phyloP scores from a whole-genome alignment of 2,797 vertebrate species.

The Scomberomorus guttatus region DNA sequence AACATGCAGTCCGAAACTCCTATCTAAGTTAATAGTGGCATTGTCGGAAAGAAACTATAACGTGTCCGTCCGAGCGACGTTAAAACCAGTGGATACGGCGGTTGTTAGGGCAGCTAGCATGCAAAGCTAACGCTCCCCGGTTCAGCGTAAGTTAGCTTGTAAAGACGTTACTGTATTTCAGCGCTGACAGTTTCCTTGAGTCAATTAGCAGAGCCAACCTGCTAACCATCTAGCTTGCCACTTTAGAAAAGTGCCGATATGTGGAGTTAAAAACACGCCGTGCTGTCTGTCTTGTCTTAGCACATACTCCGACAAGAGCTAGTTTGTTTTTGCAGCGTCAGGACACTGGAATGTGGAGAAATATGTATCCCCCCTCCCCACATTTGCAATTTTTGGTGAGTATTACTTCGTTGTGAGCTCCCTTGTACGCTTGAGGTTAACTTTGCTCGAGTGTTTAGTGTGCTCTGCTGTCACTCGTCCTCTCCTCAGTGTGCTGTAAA shows the following conservation, averaged over 20 bases:
- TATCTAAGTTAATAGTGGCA: constrained; percentile 29
- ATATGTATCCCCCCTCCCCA: no score
- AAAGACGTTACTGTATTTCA: background rate
- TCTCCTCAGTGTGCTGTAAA: constrained; percentile 6
- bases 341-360: constrained; percentile 45
- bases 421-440: constrained; percentile 31
- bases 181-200: constrained; percentile 29
- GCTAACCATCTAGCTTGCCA: background rate
- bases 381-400: background rate
- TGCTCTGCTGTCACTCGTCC: constrained; percentile 11
- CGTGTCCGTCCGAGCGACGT: background rate
- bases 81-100: background rate
- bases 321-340: constrained; percentile 40
- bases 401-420: background rate
- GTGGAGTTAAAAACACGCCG: constrained; percentile 1
- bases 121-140: constrained; percentile 34
- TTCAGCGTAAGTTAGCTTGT: background rate
- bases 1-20: constrained; percentile 26
- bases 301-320: background rate
- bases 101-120: constrained; percentile 43
- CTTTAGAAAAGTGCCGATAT: constrained; percentile 19
- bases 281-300: background rate
- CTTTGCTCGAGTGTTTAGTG: constrained; percentile 37
- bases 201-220: constrained; percentile 14
- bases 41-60: background rate